phyloP scores from a whole-genome alignment of 1,140 invertebrate species.

The Diploscapter pachys region DNA sequence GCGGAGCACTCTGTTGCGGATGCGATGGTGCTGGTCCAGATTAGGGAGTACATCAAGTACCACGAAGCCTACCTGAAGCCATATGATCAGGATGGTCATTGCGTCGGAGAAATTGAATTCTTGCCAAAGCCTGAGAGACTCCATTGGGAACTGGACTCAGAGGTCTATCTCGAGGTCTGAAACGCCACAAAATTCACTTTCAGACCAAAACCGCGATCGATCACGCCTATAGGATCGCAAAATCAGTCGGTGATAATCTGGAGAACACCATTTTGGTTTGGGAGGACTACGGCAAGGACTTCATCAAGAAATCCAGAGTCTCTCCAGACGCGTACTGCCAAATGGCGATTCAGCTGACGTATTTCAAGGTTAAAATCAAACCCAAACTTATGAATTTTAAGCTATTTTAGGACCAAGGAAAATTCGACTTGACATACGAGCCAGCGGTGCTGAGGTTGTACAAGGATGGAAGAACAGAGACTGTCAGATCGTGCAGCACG shows the following conservation, averaged over 20 bases:
- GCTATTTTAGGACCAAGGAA: conserved; percentile 71
- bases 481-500: conserved; percentile 85
- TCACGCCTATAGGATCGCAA: conserved; percentile 30
- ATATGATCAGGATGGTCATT: conserved; percentile 41
- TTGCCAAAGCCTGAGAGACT: conserved; percentile 37
- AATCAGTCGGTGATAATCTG: conserved; percentile 39
- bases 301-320: conserved; percentile 84
- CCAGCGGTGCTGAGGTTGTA: conserved; percentile 93
- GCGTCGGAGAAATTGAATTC: conserved; percentile 30
- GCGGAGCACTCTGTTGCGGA: conserved; percentile 45
- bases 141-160: conserved; percentile 37
- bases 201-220: conserved; percentile 35
- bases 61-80: conserved; percentile 35
- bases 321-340: conserved; percentile 94
- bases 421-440: conserved; percentile 91
- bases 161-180: not conserved
- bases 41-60: conserved; percentile 46
- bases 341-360: conserved; percentile 88
- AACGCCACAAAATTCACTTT: too few species aligned
- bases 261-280: conserved; percentile 35
- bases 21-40: conserved; percentile 44
- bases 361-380: conserved; percentile 68
- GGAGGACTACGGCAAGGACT: conserved; percentile 82
- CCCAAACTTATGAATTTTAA: too few species aligned
- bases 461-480: conserved; percentile 91